phyloP scores from a whole-genome alignment of 2,888 invertebrate genomes.

The Heteromurus nitidus region DNA sequence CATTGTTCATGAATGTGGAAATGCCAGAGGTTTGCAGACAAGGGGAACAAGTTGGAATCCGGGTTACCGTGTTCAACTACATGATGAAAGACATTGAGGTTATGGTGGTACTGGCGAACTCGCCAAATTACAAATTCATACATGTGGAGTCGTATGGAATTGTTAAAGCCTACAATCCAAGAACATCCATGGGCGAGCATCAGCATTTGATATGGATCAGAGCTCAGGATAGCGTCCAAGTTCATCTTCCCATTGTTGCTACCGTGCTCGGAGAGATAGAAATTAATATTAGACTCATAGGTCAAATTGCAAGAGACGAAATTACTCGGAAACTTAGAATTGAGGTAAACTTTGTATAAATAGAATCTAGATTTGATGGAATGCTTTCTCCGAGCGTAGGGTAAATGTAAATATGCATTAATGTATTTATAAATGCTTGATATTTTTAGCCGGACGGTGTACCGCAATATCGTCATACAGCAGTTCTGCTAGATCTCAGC shows the following conservation, averaged over 20 bases:
- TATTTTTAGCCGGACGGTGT: slow-evolving; percentile 86
- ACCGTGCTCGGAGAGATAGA: slow-evolving; percentile 83
- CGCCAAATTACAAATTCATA: slow-evolving; percentile 91
- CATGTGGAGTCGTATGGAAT: slow-evolving; percentile 89
- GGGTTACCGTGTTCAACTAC: slow-evolving; percentile 96
- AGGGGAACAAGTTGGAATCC: slow-evolving; percentile 94
- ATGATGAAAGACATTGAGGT: slow-evolving; percentile 89
- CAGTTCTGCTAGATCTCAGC: slow-evolving; percentile 92
- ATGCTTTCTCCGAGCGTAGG: neutral
- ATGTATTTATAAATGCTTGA: slow-evolving; percentile 51
- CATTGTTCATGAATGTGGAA: slow-evolving; percentile 96
- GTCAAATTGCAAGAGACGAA: slow-evolving; percentile 84
- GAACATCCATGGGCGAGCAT: slow-evolving; percentile 93
- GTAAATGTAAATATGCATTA: neutral
- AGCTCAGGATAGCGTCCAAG: slow-evolving; percentile 84
- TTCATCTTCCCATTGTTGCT: slow-evolving; percentile 93
- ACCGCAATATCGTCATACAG: slow-evolving; percentile 93
- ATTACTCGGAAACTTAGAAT: slow-evolving; percentile 82
- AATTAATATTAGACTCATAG: slow-evolving; percentile 86
- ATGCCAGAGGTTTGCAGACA: slow-evolving; percentile 89
- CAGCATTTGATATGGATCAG: slow-evolving; percentile 90
- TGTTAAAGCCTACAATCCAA: slow-evolving; percentile 88
- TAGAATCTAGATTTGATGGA: too few relatives aligned
- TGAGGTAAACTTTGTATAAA: slow-evolving; percentile 77
- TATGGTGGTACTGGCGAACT: slow-evolving; percentile 89